Evolutionary conservation across 2,888 invertebrate genomes (phyloP).

Genomic region (Dermolepida albohirtum): DNA sequence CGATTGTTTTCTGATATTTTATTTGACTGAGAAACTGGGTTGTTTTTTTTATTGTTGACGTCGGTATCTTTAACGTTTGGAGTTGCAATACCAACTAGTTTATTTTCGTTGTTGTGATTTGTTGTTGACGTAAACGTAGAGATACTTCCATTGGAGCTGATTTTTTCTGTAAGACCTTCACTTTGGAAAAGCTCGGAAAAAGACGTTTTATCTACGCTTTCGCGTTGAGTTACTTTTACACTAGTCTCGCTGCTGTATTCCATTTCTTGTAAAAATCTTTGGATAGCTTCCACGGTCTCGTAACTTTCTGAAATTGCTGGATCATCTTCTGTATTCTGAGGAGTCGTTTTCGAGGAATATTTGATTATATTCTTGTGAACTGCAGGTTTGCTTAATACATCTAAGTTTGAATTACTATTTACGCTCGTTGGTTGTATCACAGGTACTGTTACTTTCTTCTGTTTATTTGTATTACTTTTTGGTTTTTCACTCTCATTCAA

Average conservation of each 20-base stretch:
- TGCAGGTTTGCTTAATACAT: too few species aligned
- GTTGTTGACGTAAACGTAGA: not conserved
- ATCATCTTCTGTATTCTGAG: too few species aligned
- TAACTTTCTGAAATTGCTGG: not conserved
- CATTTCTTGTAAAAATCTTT: constrained; percentile 13
- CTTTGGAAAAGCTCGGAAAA: not conserved
- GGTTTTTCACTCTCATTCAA: not conserved
- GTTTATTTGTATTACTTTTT: not conserved
- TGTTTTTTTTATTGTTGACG: not conserved
- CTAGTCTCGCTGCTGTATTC: not conserved
- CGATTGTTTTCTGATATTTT: not conserved
- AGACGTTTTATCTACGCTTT: not conserved
- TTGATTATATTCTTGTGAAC: too few species aligned
- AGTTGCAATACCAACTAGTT: constrained; percentile 10
- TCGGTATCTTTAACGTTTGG: constrained; percentile 15
- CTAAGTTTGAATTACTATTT: too few species aligned
- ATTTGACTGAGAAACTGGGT: not conserved
- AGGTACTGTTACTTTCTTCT: too few species aligned
- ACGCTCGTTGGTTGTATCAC: too few species aligned
- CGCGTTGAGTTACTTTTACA: not conserved
- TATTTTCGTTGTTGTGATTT: constrained; percentile 7
- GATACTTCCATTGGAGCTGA: not conserved
- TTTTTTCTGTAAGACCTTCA: not conserved
- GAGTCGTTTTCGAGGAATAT: too few species aligned
- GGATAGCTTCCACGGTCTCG: constrained; percentile 22